Percentiles rank a stretch among this genome's conserved stretches.
Conservation (phyloP, 2,797 vertebrate species). For the Borostomias antarcticus region DNA sequence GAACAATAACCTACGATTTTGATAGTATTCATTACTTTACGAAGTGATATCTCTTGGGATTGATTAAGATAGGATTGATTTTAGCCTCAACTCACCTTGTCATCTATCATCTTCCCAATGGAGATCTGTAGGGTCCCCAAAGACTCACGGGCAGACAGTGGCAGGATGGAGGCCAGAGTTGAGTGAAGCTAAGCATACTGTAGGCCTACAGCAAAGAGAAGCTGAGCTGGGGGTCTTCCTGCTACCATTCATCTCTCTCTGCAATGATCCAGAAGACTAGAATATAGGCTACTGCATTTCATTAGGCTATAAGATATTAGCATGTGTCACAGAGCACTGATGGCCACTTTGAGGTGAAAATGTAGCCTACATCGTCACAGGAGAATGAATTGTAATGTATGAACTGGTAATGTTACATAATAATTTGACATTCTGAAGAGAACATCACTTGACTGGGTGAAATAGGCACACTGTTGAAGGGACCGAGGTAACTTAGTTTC, state of each 20-base stretch:
- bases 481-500: slow-evolving; percentile 80
- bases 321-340: too few relatives aligned
- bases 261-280: background rate
- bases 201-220: slow-evolving; percentile 80
- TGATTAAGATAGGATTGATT: too few relatives aligned
- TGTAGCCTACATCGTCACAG: background rate
- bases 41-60: background rate
- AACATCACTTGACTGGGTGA: slow-evolving; percentile 63
- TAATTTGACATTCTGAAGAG: background rate
- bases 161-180: slow-evolving; percentile 79
- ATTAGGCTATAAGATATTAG: background rate
- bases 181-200: slow-evolving; percentile 82
- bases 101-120: slow-evolving; percentile 56
- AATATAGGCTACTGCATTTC: background rate
- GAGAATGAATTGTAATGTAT: background rate
- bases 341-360: too few relatives aligned
- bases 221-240: slow-evolving; percentile 74
- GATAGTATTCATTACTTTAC: background rate
- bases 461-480: slow-evolving; percentile 72
- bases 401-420: background rate
- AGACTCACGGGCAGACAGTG: slow-evolving; percentile 77
- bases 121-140: slow-evolving; percentile 83
- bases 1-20: background rate
- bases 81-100: background rate
- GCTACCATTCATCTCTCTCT: background rate